phyloP scores from a whole-genome alignment of 30 jellyfish, hydroid and myxozoan genomes.

The Hydractinia symbiolongicarpus region DNA sequence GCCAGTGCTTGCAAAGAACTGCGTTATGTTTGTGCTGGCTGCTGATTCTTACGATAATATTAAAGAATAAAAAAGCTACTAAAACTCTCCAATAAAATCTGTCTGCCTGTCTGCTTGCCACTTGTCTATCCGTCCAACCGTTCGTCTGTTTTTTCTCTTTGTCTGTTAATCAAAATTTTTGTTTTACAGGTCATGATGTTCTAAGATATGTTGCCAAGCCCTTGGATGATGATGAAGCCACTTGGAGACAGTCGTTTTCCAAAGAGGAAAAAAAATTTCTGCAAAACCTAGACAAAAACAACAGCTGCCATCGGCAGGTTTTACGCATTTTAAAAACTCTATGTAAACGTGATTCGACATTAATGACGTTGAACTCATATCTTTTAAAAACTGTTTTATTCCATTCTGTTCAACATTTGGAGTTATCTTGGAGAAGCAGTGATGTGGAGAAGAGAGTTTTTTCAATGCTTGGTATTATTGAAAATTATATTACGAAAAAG shows the following conservation, averaged over 20 bases:
- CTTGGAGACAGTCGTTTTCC: conserved; percentile 15
- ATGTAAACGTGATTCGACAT: not conserved
- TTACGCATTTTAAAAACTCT: conserved; percentile 14
- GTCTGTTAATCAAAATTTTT: too few species aligned
- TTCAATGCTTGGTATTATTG: conserved; percentile 8
- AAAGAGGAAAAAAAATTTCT: conserved; percentile 14
- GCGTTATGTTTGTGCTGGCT: too few species aligned
- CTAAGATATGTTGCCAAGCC: not conserved
- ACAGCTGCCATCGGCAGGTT: conserved; percentile 4
- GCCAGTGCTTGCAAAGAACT: too few species aligned
- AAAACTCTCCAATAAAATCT: too few species aligned
- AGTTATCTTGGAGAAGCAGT: not conserved
- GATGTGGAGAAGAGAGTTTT: not conserved
- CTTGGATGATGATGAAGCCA: not conserved
- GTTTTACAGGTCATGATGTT: not conserved
- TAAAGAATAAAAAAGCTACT: too few species aligned
- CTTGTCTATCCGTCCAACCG: too few species aligned
- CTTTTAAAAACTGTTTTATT: not conserved
- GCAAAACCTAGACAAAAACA: not conserved
- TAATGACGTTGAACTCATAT: not conserved
- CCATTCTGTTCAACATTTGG: not conserved
- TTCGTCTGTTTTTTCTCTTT: too few species aligned
- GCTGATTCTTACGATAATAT: too few species aligned
- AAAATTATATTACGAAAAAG: not conserved
- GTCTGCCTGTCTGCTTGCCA: too few species aligned